Conservation (phyloP, 2,888 invertebrate genomes). For the Serrognathus titanus region DNA sequence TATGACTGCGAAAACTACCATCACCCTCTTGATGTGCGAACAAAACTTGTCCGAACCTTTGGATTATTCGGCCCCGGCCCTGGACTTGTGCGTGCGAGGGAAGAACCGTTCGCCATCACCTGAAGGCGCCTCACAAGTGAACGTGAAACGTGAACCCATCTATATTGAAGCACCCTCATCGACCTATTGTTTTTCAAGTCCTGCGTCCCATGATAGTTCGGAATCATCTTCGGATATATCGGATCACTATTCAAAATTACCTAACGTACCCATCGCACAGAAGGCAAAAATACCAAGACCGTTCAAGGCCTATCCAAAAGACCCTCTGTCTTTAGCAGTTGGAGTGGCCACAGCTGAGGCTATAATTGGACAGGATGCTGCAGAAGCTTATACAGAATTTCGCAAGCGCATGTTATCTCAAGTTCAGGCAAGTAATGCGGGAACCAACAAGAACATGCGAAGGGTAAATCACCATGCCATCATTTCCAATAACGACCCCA, state of each 20-base stretch:
- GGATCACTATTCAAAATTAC: constrained; percentile 2
- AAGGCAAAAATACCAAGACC: constrained; percentile 55
- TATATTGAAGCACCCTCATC: constrained; percentile 26
- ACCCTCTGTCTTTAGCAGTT: constrained; percentile 60
- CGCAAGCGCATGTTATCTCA: constrained; percentile 65
- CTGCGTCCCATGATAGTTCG: constrained; percentile 27
- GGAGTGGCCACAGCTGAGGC: constrained; percentile 48
- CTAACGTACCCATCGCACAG: constrained; percentile 10
- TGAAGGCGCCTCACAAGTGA: constrained; percentile 3
- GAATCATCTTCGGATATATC: constrained; percentile 26
- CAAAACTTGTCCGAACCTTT: constrained; percentile 17
- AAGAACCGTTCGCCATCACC: constrained; percentile 23
- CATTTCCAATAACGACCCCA: constrained; percentile 58
- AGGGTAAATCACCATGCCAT: constrained; percentile 38
- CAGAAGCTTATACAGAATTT: constrained; percentile 68
- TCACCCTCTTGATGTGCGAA: constrained; percentile 4
- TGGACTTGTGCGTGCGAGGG: constrained; percentile 36
- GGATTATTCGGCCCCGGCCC: constrained; percentile 27
- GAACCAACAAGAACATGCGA: constrained; percentile 71
- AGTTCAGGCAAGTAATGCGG: constrained; percentile 51
- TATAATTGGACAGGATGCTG: constrained; percentile 54
- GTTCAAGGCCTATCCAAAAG: constrained; percentile 71
- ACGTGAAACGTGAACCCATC: constrained; percentile 14
- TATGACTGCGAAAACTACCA: constrained; percentile 9
- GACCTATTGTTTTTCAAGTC: constrained; percentile 27